Evolutionary conservation across 2,797 vertebrate genomes (phyloP).

Genomic region (Pristis pectinata): DNA sequence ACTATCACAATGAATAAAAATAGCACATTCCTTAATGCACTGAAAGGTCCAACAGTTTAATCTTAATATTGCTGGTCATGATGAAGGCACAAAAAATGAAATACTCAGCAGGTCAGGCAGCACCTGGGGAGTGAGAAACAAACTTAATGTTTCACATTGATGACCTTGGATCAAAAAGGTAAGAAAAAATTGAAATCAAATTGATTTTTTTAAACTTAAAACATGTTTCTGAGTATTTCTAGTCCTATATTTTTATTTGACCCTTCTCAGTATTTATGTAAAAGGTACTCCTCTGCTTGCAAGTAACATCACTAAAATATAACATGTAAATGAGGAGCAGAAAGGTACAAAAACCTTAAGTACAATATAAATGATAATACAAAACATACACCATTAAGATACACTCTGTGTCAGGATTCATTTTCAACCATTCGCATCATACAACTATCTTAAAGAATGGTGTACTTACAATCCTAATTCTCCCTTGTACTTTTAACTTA

Average conservation of each 20-base stretch:
- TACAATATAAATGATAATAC: not conserved
- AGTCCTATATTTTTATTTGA: too few species aligned
- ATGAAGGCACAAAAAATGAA: not conserved
- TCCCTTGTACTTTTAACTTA: not conserved
- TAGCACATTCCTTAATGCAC: too few species aligned
- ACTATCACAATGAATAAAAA: too few species aligned
- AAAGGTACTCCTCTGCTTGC: not conserved
- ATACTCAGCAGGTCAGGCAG: too few species aligned
- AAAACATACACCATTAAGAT: not conserved
- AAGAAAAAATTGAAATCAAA: too few species aligned
- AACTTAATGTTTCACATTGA: too few species aligned
- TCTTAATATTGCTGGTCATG: not conserved
- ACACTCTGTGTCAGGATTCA: not conserved
- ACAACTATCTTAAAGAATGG: not conserved
- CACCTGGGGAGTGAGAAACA: too few species aligned
- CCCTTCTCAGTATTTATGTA: not conserved
- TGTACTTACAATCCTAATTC: not conserved
- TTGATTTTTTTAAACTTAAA: too few species aligned
- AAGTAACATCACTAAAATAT: not conserved
- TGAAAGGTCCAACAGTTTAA: too few species aligned
- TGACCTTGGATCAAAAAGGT: too few species aligned
- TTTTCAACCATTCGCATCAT: not conserved
- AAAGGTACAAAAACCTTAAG: not conserved
- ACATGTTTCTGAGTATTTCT: too few species aligned
- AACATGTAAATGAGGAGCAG: not conserved